Base-by-base conservation (phyloP, 2,113 vertebrate species). In the Pyxicephalus adspersus region DNA sequence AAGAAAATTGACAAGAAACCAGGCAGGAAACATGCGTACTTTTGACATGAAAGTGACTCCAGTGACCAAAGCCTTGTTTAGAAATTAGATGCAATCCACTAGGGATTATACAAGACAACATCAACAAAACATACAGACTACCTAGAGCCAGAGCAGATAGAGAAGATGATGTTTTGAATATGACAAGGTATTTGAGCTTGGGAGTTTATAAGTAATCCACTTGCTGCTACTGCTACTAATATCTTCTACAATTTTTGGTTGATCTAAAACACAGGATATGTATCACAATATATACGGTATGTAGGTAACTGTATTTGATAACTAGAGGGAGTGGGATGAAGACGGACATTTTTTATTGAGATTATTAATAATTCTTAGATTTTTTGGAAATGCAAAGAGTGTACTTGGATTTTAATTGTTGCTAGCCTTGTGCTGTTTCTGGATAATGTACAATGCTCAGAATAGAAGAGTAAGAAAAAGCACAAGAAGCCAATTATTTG, bases 41-140 rank as follows among this genome's bases (percentile, higher is more conserved):
- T 57, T 68, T 79, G 77, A 79, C 64, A 70, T 79, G 54, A 68
- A 68, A 54, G 64, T 79, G 65, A 79, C 77, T 68, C 64, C 54
- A 57, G 76, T 66, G 64, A 55, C 51, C 76, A 79, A 58, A 60
- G 64, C 31, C 66, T 67, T 79, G 65, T 28, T 79, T 68, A 79
- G 64, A 60, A 45, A 58, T 55, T 16, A 68, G 64, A 68, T 79
- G 64, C 19, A 70, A 68, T 52, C 13, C 34, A 57, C 4, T 84
- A 19, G 31, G 58, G 17, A 11, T 66, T 66, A 9, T 20, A 29
- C 19, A 9, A 29, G 77, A 38, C 72, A 63, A 54, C 6, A 25
- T 67, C 64, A 74, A 3, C 5, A 20, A 0, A 17, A 28, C 80
- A 13, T 83, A 16, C 4, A 26, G 50, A 15, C 13, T 70, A 51